phyloP scores from a whole-genome alignment of 2,888 invertebrate species.

The Bombylius discolor region DNA sequence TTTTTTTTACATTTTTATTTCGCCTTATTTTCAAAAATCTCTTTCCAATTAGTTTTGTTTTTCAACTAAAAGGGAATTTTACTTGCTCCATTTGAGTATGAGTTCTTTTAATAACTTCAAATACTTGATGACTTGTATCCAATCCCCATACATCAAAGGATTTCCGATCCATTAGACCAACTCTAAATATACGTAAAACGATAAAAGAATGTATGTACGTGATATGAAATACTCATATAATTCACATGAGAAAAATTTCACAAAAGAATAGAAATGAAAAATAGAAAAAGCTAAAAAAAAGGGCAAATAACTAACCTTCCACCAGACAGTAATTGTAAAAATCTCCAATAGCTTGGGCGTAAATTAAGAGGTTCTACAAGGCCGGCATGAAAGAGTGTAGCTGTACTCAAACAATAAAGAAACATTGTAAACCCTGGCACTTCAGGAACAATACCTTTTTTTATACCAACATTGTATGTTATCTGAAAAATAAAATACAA shows the following conservation, averaged over 20 bases:
- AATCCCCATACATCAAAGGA: not conserved
- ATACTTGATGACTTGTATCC: not conserved
- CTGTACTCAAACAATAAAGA: constrained; percentile 64
- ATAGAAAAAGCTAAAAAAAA: no score
- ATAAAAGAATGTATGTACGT: no score
- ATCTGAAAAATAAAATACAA: constrained; percentile 37
- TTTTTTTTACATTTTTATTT: no score
- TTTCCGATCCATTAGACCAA: not conserved
- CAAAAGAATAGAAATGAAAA: no score
- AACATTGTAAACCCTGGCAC: constrained; percentile 56
- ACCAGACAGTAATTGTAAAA: constrained; percentile 60
- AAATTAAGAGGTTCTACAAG: constrained; percentile 66
- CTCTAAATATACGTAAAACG: not conserved
- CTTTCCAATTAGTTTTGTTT: not conserved
- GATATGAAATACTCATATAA: no score
- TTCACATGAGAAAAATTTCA: no score
- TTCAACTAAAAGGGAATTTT: not conserved
- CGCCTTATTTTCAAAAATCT: no score
- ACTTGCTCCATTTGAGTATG: not conserved
- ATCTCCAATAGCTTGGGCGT: constrained; percentile 71
- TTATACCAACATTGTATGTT: constrained; percentile 56
- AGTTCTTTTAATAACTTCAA: not conserved
- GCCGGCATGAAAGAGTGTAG: constrained; percentile 62
- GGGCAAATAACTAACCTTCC: constrained; percentile 39
- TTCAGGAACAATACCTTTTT: constrained; percentile 49